A percentile compares a stretch with the other conserved stretches of the same genome.
These are phyloP conservation scores for rabbit (Oryctolagus cuniculus) DNA, from an alignment of 2,113 vertebrate species.

Conservation along the genomic window DNA sequence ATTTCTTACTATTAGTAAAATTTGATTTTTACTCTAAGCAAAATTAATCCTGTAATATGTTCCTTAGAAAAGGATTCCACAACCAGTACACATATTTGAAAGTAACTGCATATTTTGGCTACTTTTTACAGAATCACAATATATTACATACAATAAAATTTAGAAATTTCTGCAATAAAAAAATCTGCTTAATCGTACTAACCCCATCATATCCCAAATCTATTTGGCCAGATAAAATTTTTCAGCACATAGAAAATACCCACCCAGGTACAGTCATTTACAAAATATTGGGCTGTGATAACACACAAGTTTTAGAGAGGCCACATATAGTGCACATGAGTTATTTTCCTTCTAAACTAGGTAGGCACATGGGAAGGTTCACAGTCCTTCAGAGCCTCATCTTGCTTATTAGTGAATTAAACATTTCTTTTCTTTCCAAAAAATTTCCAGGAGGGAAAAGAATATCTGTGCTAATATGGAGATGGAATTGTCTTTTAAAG, in stretches of 20 bases:
- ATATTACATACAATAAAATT: background rate
- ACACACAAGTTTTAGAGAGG: background rate
- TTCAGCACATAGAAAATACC: background rate
- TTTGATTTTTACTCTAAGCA: background rate
- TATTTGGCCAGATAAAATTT: background rate
- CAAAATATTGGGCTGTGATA: background rate
- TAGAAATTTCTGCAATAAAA: background rate
- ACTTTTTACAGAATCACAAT: background rate
- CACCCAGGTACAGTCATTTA: background rate
- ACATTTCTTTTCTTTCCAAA: background rate
- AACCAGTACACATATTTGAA: background rate
- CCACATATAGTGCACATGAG: background rate
- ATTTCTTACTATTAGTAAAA: background rate
- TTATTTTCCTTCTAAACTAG: background rate
- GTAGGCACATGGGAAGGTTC: background rate
- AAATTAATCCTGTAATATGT: background rate
- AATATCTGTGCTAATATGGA: background rate
- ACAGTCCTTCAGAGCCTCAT: background rate
- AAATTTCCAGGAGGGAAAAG: background rate
- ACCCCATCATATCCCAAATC: background rate
- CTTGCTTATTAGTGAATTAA: background rate
- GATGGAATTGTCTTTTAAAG: background rate
- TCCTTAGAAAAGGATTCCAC: background rate
- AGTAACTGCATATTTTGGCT: background rate
- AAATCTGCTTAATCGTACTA: constrained; percentile 13